A percentile compares a stretch with the other conserved stretches of the same genome.
Conservation (phyloP, 1,140 invertebrate genomes). For the Anoplophora glabripennis region DNA sequence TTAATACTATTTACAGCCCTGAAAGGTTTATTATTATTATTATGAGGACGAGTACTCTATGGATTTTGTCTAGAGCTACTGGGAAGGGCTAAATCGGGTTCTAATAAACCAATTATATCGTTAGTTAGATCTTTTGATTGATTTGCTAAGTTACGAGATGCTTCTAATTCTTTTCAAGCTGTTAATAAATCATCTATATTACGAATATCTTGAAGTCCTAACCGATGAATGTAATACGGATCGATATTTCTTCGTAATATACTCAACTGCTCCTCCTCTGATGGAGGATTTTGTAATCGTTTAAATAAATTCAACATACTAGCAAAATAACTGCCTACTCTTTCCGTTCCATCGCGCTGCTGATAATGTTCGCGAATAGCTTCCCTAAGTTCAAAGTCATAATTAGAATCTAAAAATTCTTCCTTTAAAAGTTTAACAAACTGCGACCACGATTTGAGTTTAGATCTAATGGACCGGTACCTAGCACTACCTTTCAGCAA, state of each 20-base stretch:
- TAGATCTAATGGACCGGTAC: too few relatives aligned
- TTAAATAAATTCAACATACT: background rate
- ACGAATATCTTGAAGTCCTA: background rate
- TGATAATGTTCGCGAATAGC: too few relatives aligned
- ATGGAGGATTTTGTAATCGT: background rate
- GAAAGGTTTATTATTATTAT: background rate
- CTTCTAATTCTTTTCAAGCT: slow-evolving; percentile 9
- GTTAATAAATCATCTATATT: slow-evolving; percentile 7
- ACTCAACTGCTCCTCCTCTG: background rate
- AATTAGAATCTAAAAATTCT: too few relatives aligned
- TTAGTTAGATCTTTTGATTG: background rate
- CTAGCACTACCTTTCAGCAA: too few relatives aligned
- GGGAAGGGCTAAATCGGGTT: slow-evolving; percentile 3
- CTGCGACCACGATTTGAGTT: too few relatives aligned
- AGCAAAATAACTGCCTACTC: slow-evolving; percentile 1
- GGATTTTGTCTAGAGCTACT: too few relatives aligned
- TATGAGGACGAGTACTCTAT: background rate
- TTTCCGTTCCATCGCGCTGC: background rate
- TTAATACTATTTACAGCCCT: background rate
- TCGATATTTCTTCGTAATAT: background rate
- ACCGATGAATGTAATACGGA: slow-evolving; percentile 10
- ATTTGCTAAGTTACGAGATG: background rate
- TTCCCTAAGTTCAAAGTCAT: too few relatives aligned
- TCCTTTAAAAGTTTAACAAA: too few relatives aligned
- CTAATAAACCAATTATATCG: background rate